Evolutionary conservation across 2,113 vertebrate species (phyloP), one percentile per base, ranked within the genome.

Genomic region (Lanius ludovicianus): DNA sequence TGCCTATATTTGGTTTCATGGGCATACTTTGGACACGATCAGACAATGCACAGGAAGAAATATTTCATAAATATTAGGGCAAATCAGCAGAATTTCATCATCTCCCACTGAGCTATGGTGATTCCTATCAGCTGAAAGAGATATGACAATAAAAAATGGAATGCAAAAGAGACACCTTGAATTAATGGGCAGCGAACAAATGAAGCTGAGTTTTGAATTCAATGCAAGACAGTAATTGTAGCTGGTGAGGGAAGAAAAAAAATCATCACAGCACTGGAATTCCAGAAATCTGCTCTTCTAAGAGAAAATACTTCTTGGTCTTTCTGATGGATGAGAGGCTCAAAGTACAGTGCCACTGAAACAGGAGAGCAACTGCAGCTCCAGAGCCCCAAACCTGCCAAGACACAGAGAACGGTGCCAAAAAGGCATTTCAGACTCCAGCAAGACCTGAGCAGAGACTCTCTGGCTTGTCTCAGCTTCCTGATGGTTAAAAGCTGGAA

Each of bases 341-440:
- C 70, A 57, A 69, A 90, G 76, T 20, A 78, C 60, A 88, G 28
- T 89, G 90, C 64, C 93, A 71, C 64, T 78, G 88, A 86, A 84
- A 92, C 71, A 78, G 82, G 49, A 95, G 93, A 93, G 78, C 3
- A 62, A 77, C 57, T 63, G 78, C 87, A 85, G 70, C 70, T 85
- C 80, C 27, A 60, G 76, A 86, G 73, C 49, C 64, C 85, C 85
- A 44, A 22, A 81, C 5, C 47, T 81, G 92, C 92, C 88, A 78
- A 89, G 84, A 42, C 50, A 39, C 52, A 56, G 68, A 63, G 9
- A 25, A 33, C 0, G 2, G 37, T 87, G 95, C 93, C 96, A 96
- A 64, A 90, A 96, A 94, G 25, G 56, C 41, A 53, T 90, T 94
- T 95, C 11, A 78, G 92, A 68, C 52, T 84, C 84, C 69, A 93